Evolutionary conservation across 2,113 vertebrate species (phyloP).

Genomic region (Hydropotes inermis): DNA sequence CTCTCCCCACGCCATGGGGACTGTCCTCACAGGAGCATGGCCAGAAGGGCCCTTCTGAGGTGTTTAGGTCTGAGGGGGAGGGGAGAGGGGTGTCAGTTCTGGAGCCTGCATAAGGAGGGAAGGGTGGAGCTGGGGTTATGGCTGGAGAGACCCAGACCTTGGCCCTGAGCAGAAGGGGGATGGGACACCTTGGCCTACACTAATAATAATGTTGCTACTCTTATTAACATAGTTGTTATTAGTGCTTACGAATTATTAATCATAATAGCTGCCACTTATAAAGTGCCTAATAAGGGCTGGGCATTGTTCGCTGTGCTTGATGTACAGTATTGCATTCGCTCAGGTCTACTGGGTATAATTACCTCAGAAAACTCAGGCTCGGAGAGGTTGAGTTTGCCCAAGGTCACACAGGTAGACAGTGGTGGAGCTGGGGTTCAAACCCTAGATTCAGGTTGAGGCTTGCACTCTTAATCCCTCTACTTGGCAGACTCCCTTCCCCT

Average conservation of each 20-base stretch:
- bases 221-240: constrained; percentile 45
- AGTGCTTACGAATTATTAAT: constrained; percentile 58
- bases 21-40: background rate
- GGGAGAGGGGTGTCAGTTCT: background rate
- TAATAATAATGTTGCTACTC: constrained; percentile 47
- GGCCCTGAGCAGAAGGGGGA: background rate
- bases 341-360: constrained; percentile 3
- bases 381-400: constrained; percentile 47
- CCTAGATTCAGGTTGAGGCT: constrained; percentile 31
- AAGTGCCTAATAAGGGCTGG: constrained; percentile 50
- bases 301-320: background rate
- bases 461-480: constrained; percentile 18
- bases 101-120: background rate
- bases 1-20: background rate
- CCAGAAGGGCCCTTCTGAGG: background rate
- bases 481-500: background rate
- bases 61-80: background rate
- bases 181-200: background rate
- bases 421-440: constrained; percentile 27
- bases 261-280: constrained; percentile 48
- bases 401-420: constrained; percentile 45
- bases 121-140: background rate
- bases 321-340: constrained; percentile 5
- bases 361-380: constrained; percentile 43
- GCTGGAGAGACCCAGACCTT: background rate